Base-by-base conservation (phyloP, 2,888 invertebrate species). In the Andrena marginata region DNA sequence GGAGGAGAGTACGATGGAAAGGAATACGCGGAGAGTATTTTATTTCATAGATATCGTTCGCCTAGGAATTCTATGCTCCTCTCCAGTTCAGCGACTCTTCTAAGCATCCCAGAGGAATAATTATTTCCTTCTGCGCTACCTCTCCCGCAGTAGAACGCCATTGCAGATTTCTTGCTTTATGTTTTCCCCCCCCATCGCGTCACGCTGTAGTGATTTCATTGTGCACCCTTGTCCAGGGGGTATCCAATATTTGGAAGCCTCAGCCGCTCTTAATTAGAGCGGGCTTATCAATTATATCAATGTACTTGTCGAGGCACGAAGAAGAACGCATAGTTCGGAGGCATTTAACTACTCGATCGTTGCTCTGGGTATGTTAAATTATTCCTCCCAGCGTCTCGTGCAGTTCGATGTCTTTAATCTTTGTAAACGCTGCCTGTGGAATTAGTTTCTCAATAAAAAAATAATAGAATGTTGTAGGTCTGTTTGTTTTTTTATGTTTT, bases 211-310 rank as follows among this genome's bases (percentile, higher is more conserved):
- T 62, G 82, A 80, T 60, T 68, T 87, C 79, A 82, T 85, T 81
- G 62, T 81, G 8, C n/a, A 49, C 26, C 20, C 49, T 71, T 56
- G 71, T 42, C 26, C 31, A 33, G 59, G 70, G 87, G 72, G 80
- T 48, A 65, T 77, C 71, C 74, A 67, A 82, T 85, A 81, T 76
- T 49, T 64, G 62, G 86, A 87, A 90, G 86, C 87, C 84, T 65
- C 49, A 74, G 78, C 81, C 86, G 84, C 87, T 90, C 90, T 87
- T 89, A 93, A 93, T 93, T 92, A 92, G 92, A 92, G 82, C 74
- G 67, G 85, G 81, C 89, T 92, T 91, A 91, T 88, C 88, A 80
- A 84, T 89, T 85, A 69, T 33, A 79, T 88, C 77, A 86, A 89
- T 91, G 85, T 59, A 78, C 73, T 83, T 85, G 72, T 76, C 84